A percentile compares a stretch with the other conserved stretches of the same genome.
These are phyloP conservation scores for Drosophila triauraria DNA, from an alignment of 1,140 invertebrate species.

Conservation along the genomic window DNA sequence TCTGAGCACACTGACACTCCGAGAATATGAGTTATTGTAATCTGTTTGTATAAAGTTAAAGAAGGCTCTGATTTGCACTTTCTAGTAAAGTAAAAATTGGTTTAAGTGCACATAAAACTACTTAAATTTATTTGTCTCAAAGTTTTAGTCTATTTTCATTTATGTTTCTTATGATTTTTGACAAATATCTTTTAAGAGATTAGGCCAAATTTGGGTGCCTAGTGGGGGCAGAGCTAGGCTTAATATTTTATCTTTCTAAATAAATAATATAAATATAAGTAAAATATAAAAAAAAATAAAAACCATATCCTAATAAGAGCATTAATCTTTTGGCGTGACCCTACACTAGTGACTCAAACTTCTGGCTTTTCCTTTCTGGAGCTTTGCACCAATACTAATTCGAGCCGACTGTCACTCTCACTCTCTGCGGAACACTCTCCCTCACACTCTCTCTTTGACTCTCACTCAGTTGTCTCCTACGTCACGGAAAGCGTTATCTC, in stretches of 20 bases:
- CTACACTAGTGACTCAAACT: not conserved
- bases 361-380: slow-evolving; percentile 58
- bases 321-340: not conserved
- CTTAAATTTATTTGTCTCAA: not conserved
- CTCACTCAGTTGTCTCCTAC: slow-evolving; percentile 24
- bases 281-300: not conserved
- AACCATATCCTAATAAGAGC: not conserved
- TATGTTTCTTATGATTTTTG: not conserved
- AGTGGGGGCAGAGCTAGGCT: no score
- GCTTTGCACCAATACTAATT: slow-evolving; percentile 24
- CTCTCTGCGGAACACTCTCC: slow-evolving; percentile 17
- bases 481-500: slow-evolving; percentile 52
- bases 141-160: not conserved
- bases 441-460: slow-evolving; percentile 9
- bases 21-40: slow-evolving; percentile 5
- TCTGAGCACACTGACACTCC: slow-evolving; percentile 16
- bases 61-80: not conserved
- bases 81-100: not conserved
- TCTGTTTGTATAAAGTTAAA: not conserved
- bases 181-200: not conserved
- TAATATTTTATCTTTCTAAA: no score
- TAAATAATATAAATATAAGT: no score
- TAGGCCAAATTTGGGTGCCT: no score
- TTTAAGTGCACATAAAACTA: no score
- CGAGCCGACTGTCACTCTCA: slow-evolving; percentile 22